Base-by-base conservation (phyloP, 2,797 vertebrate species). In the Eupleurogrammus muticus region DNA sequence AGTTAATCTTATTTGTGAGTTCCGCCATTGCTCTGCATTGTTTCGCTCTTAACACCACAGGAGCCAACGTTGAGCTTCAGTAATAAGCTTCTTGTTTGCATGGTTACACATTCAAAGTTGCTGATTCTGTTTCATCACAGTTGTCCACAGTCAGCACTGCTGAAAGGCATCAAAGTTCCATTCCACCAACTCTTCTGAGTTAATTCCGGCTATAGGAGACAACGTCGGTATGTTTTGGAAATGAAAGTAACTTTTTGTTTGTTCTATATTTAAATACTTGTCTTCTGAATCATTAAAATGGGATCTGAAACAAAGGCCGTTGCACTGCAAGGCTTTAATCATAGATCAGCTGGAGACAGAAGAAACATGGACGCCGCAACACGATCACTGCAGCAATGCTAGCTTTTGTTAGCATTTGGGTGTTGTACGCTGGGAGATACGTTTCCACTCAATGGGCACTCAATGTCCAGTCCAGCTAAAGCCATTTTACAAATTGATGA, bases 231-330 rank as follows among this genome's bases (percentile, higher is more conserved):
- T 38, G 17, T 50, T 2, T 34, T 28, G 36, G 40, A 50, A 70
- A 67, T 40, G 54, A 68, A 32, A 69, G 49, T 0, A 28, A 38
- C 23, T 53, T 23, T n/a, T 35, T 70, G 69, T 84, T 84, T 78
- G 79, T 80, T 86, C 75, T 79, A 82, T 70, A 77, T 88, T 86
- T 82, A 68, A 82, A 77, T 12, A 35, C 34, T 4, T 28, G 21
- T 28, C 54, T 21, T 67, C 42, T 73, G 64, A 66, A 66, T 65
- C 32, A 55, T 63, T 66, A 17, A 19, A 71, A 24, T 9, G 5
- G 57, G 76, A 77, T 72, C 16, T 60, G 17, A 57, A 65, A 55
- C 60, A 55, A 58, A 73, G 51, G 50, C 57, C 46, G 62, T 77
- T 75, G 14, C 10, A 5, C 52, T 75, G 66, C 36, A n/a, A 49